These are phyloP conservation scores for Otolemur crassicaudatus DNA, from an alignment of 2,797 vertebrate species.

Conservation along the genomic window DNA sequence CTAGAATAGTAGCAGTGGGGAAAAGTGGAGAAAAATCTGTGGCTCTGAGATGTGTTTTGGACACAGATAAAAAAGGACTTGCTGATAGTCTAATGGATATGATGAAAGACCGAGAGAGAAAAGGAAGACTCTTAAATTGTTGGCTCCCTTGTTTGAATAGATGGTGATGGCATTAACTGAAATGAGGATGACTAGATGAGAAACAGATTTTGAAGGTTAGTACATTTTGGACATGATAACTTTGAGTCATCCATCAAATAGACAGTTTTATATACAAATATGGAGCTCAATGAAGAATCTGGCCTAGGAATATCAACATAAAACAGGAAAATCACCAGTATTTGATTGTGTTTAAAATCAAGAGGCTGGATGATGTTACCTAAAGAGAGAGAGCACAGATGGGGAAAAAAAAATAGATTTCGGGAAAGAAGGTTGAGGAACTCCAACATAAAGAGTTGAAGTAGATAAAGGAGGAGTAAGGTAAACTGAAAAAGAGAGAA, in stretches of 20 bases:
- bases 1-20: neutral
- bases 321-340: neutral
- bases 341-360: constrained; percentile 12
- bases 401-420: neutral
- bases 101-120: neutral
- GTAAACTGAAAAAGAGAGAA: neutral
- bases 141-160: neutral
- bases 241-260: constrained; percentile 27
- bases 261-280: neutral
- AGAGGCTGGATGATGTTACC: neutral
- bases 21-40: neutral
- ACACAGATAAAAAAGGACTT: neutral
- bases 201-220: neutral
- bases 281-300: neutral
- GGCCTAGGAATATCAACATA: neutral
- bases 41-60: neutral
- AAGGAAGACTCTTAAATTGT: neutral
- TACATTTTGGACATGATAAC: constrained; percentile 23
- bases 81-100: constrained; percentile 7
- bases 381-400: neutral
- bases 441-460: neutral
- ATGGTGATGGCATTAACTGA: neutral
- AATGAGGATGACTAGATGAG: neutral
- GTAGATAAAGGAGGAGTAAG: neutral
- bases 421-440: neutral